Conservation (phyloP, 2,113 vertebrate genomes). For the Theropithecus gelada region DNA sequence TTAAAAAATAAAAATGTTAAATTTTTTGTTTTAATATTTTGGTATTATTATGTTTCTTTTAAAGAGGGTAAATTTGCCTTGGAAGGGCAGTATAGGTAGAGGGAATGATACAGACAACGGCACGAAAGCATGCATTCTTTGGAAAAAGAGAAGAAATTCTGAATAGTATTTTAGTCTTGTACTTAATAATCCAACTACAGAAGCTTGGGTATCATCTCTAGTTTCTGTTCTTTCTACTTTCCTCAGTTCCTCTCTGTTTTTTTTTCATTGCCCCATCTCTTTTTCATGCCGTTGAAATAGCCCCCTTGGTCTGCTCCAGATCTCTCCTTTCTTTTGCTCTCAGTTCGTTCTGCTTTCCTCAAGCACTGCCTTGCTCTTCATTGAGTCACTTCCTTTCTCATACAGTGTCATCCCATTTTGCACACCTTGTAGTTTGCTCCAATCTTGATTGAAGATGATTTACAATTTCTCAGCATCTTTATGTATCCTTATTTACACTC, state of each 20-base stretch:
- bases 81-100: not conserved
- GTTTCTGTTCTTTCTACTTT: not conserved
- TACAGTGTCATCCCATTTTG: not conserved
- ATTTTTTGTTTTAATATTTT: not conserved
- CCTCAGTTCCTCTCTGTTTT: not conserved
- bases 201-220: not conserved
- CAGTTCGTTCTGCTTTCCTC: not conserved
- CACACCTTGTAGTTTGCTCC: not conserved
- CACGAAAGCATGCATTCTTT: not conserved
- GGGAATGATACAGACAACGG: rapidly evolving
- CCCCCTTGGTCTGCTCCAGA: not conserved
- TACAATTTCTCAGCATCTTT: not conserved
- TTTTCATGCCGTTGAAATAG: not conserved
- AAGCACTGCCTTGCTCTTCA: not conserved
- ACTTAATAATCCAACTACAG: not conserved
- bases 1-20: not conserved
- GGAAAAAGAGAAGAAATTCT: not conserved
- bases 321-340: not conserved
- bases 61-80: not conserved
- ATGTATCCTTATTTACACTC: not conserved
- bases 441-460: not conserved
- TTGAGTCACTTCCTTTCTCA: not conserved
- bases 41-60: not conserved
- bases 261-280: not conserved
- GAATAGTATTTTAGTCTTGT: not conserved